phyloP scores from a whole-genome alignment of 2,113 vertebrate species.

The Chiloscyllium plagiosum region DNA sequence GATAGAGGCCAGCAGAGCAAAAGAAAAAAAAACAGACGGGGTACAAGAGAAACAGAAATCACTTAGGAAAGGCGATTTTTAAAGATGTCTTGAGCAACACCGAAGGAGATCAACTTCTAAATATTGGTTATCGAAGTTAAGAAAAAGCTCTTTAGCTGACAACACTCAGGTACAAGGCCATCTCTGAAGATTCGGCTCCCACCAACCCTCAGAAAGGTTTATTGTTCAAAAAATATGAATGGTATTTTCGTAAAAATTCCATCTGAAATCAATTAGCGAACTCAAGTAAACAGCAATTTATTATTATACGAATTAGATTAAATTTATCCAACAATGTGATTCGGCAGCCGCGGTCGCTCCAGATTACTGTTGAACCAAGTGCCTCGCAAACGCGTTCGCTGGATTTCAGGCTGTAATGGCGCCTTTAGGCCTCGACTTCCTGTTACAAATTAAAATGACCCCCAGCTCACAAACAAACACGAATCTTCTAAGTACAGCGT shows the following conservation, averaged over 20 bases:
- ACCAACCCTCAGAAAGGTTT: too few species aligned
- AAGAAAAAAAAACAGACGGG: neutral
- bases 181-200: neutral
- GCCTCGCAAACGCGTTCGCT: neutral
- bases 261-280: neutral
- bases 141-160: neutral
- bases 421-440: slow-evolving; percentile 32
- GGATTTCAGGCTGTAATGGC: slow-evolving; percentile 23
- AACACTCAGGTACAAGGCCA: neutral
- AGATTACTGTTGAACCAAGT: neutral
- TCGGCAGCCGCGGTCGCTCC: neutral
- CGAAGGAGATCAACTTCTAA: slow-evolving; percentile 8
- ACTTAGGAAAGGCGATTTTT: neutral
- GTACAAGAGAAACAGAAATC: neutral
- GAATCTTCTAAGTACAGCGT: neutral
- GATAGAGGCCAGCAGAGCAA: neutral
- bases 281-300: neutral
- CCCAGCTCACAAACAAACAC: neutral
- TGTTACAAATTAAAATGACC: neutral
- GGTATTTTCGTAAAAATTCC: neutral
- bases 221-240: neutral
- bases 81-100: slow-evolving; percentile 2
- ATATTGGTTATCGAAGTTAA: neutral
- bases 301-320: neutral
- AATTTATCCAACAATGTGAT: neutral